Percentiles rank a stretch among this genome's conserved stretches.
Evolutionary conservation across 2,888 invertebrate species (phyloP).

Genomic region (Oxytorus armatus): DNA sequence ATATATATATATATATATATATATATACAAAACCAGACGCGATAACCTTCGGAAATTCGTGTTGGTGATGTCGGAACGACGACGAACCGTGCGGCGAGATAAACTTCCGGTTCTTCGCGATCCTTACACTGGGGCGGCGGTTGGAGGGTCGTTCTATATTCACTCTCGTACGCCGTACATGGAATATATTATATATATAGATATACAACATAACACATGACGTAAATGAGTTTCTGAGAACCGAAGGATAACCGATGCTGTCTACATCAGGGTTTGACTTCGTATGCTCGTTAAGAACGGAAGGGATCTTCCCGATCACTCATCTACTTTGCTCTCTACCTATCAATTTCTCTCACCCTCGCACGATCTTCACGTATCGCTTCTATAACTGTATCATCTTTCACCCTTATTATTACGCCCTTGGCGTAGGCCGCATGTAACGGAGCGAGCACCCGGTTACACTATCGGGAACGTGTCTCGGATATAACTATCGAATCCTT

Average conservation of each 20-base stretch:
- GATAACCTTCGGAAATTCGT: constrained; percentile 55
- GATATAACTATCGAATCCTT: not conserved
- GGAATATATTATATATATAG: constrained; percentile 16
- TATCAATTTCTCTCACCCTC: not conserved
- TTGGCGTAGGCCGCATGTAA: not conserved
- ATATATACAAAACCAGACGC: constrained; percentile 15
- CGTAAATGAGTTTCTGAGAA: constrained; percentile 46
- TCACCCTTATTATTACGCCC: not conserved
- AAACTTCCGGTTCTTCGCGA: constrained; percentile 58
- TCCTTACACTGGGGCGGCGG: not conserved
- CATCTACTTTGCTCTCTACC: not conserved
- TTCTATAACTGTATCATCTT: constrained; percentile 9
- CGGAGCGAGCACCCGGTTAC: constrained; percentile 25
- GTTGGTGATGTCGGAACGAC: constrained; percentile 34
- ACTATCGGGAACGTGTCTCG: constrained; percentile 6
- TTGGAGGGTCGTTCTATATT: constrained; percentile 25
- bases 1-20: no score
- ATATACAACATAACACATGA: constrained; percentile 21
- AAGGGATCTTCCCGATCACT: constrained; percentile 31
- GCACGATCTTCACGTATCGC: not conserved
- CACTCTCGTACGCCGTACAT: not conserved
- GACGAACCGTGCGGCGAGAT: constrained; percentile 53
- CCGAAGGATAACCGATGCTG: constrained; percentile 27
- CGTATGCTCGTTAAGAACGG: constrained; percentile 39
- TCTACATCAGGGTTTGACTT: constrained; percentile 22